These are phyloP conservation scores for Aulostomus chinensis DNA, from an alignment of 2,797 vertebrate genomes.

Conservation along the genomic window DNA sequence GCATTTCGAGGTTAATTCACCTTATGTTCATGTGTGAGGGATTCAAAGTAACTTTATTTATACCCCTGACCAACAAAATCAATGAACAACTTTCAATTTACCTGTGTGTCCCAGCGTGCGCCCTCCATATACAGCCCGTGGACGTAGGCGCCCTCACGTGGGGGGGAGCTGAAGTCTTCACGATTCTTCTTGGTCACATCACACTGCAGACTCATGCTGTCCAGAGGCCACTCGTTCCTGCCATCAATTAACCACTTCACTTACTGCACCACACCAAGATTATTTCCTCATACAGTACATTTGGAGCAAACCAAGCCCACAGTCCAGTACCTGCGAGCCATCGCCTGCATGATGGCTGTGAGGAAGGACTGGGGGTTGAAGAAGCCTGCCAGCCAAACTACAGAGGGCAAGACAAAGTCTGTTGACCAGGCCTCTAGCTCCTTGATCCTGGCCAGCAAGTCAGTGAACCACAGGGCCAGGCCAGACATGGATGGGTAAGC, in stretches of 20 bases:
- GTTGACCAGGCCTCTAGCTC: constrained; percentile 90
- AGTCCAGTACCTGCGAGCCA: constrained; percentile 58
- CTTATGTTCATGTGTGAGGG: constrained; percentile 3
- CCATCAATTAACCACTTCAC: constrained; percentile 1
- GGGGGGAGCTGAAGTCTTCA: constrained; percentile 86
- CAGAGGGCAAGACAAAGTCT: constrained; percentile 86
- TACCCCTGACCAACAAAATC: not conserved
- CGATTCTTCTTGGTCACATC: constrained; percentile 92
- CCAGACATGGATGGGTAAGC: constrained; percentile 91
- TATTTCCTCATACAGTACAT: too few relatives aligned
- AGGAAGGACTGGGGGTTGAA: constrained; percentile 97
- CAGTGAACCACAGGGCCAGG: constrained; percentile 87
- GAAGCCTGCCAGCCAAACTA: constrained; percentile 91
- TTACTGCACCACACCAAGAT: not conserved
- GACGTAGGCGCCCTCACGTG: constrained; percentile 90
- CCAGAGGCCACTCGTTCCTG: constrained; percentile 91
- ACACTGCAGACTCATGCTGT: constrained; percentile 91
- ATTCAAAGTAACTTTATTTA: not conserved
- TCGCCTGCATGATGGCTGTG: constrained; percentile 94
- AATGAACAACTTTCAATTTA: constrained; percentile 19
- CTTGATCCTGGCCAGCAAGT: constrained; percentile 88
- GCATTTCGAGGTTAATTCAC: constrained; percentile 23
- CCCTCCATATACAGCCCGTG: constrained; percentile 95
- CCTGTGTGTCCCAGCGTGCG: constrained; percentile 89
- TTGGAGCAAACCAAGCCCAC: not conserved